Evolutionary conservation across 2,797 vertebrate species (phyloP), one percentile per base, ranked within the genome.

Genomic region (Protonibea diacanthus): DNA sequence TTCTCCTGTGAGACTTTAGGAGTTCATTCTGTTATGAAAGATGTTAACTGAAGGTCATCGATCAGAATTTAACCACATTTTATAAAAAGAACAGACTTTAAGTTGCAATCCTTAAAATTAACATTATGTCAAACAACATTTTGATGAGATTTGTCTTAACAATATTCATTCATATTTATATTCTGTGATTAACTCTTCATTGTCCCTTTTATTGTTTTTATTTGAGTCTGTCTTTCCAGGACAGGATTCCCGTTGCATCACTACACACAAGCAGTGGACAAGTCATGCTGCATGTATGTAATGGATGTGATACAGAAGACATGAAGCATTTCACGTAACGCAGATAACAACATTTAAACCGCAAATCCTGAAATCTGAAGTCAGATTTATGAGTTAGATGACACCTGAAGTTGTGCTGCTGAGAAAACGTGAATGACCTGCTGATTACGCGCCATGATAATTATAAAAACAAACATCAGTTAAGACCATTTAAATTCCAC

Each of bases 1-100:
- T n/a, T 68, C 8, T 23, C 78, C 66, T 69, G 33, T 42, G 66
- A 83, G 48, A 23, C 29, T 77, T 66, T 53, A 14, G 12, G 18
- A 40, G 48, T 18, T 13, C 5, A 8, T 51, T 85, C 53, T 58
- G 21, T 23, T 3, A 17, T 38, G 13, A 74, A 78, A 57, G 15
- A 68, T 3, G 42, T 11, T 14, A 62, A 55, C 25, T 29, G n/a
- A 38, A 0, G 1, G 1, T 23, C 9, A n/a, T 44, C 14, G 3
- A 2, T 47, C 12, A 38, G 20, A 53, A 4, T 45, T 20, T 15
- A 44, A 18, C 25, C 12, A 25, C 23, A 20, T 40, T 40, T 25
- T 58, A 27, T 13, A 33, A 56, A 48, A n/a, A 1, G 20, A 33
- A n/a, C 42, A 73, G 9, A 27, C 18, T 61, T 48, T 20, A 38